phyloP scores from a whole-genome alignment of 2,888 invertebrate genomes.

The Diploptera punctata region DNA sequence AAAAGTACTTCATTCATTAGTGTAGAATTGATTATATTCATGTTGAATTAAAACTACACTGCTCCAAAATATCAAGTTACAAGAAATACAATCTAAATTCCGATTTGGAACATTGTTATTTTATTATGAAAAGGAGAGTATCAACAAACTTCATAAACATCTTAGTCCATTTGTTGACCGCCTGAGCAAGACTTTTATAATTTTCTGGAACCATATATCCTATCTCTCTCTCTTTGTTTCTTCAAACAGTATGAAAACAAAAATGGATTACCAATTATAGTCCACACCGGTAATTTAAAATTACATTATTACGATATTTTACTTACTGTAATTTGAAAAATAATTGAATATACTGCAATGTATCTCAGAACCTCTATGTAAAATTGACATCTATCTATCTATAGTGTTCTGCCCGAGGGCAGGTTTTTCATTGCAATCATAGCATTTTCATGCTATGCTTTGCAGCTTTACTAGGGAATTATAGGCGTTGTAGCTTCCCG shows the following conservation, averaged over 20 bases:
- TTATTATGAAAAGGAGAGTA: too few species aligned
- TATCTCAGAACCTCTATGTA: not conserved
- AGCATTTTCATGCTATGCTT: too few species aligned
- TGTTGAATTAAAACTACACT: constrained; percentile 8
- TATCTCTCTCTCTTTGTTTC: not conserved
- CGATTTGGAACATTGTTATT: too few species aligned
- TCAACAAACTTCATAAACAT: too few species aligned
- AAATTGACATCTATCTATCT: too few species aligned
- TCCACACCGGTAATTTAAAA: not conserved
- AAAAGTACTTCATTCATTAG: not conserved
- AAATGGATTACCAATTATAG: not conserved
- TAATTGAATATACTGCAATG: not conserved
- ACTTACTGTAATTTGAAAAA: not conserved
- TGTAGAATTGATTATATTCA: not conserved
- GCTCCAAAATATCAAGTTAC: too few species aligned
- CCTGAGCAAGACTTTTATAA: not conserved
- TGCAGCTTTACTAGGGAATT: too few species aligned
- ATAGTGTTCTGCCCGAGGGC: too few species aligned
- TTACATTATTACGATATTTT: not conserved
- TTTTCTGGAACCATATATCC: not conserved
- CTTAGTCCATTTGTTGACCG: too few species aligned
- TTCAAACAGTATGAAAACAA: not conserved
- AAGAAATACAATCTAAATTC: not conserved
- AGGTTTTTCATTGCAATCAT: too few species aligned
- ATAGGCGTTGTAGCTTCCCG: too few species aligned